Percentiles rank a stretch among this genome's conserved stretches.
phyloP scores from a whole-genome alignment of 2,113 vertebrate genomes.

The Rhipidura dahli region DNA sequence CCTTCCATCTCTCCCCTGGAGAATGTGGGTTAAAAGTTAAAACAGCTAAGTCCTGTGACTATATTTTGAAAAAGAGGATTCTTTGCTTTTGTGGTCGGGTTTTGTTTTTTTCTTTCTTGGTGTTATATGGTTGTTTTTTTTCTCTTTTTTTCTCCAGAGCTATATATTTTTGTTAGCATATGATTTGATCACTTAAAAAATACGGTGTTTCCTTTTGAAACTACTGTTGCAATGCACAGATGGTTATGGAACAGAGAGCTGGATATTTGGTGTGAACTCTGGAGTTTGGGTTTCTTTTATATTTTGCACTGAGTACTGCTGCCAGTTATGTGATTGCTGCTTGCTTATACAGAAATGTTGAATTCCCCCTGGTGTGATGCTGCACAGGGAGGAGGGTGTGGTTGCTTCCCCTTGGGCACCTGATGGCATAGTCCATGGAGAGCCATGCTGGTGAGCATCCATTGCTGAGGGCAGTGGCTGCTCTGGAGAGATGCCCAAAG shows the following conservation, averaged over 20 bases:
- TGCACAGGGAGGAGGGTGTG: neutral
- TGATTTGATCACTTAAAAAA: neutral
- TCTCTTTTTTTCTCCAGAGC: neutral
- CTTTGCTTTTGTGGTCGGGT: neutral
- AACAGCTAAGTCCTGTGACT: neutral
- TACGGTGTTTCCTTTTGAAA: neutral
- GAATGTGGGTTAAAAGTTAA: neutral
- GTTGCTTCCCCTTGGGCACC: neutral
- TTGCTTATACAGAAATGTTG: neutral
- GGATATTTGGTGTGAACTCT: neutral
- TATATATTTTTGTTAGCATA: neutral
- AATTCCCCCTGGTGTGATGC: neutral
- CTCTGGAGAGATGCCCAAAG: neutral
- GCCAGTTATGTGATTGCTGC: neutral
- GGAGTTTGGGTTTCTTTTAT: neutral
- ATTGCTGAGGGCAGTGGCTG: accelerated
- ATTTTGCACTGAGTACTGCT: neutral
- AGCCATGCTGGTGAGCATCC: neutral
- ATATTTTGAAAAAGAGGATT: neutral
- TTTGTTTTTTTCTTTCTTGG: neutral
- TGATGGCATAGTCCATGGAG: accelerated
- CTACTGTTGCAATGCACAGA: neutral
- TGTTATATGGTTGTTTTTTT: neutral
- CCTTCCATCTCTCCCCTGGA: neutral
- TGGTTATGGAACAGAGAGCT: neutral